These are phyloP conservation scores for Enchytraeus crypticus DNA, from an alignment of 2,888 invertebrate genomes.

Conservation along the genomic window DNA sequence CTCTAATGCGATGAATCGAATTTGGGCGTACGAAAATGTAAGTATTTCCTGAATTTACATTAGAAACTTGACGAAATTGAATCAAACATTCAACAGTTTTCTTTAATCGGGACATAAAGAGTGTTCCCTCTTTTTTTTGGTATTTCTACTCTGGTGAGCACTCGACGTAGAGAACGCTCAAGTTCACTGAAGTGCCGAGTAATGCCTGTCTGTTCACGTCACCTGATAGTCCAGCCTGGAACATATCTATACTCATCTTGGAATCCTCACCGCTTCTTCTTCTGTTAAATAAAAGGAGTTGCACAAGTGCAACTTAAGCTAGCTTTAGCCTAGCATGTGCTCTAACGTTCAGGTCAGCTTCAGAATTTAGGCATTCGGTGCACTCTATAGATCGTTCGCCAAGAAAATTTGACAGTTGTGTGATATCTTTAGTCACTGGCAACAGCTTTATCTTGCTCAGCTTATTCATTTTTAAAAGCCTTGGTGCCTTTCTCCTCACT, in stretches of 20 bases:
- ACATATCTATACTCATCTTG: background rate
- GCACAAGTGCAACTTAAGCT: background rate
- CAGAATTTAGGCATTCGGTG: background rate
- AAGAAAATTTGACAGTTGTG: background rate
- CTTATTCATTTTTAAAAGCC: background rate
- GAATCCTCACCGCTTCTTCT: slow-evolving; percentile 1
- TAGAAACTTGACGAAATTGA: background rate
- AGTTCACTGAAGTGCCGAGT: background rate
- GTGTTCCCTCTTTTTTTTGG: background rate
- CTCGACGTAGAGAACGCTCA: background rate
- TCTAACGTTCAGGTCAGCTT: background rate
- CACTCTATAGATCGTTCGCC: background rate
- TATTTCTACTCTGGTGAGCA: background rate
- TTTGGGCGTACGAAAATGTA: background rate
- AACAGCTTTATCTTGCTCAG: background rate
- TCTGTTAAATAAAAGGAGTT: background rate
- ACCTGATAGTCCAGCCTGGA: background rate
- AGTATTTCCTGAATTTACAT: background rate
- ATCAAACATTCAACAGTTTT: background rate
- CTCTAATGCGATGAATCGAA: background rate
- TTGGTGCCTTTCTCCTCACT: background rate
- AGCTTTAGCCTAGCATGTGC: background rate
- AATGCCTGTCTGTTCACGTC: background rate
- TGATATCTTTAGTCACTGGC: background rate
- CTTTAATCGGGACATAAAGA: background rate